phyloP scores from a whole-genome alignment of 1,140 invertebrate genomes.

The Planococcus citri region DNA sequence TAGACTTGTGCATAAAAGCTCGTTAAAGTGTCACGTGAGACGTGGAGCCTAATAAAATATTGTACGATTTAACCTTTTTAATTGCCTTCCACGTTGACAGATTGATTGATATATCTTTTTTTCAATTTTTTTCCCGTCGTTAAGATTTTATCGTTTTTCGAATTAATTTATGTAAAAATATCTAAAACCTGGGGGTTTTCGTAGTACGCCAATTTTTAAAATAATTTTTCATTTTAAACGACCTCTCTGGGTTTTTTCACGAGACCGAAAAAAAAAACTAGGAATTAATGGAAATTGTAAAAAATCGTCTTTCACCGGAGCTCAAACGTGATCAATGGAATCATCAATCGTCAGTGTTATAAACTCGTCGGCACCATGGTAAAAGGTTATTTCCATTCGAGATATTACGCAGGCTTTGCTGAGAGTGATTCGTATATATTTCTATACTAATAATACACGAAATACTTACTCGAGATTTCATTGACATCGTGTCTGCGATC shows the following conservation, averaged over 20 bases:
- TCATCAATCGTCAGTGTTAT: too few relatives aligned
- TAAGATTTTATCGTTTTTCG: constrained; percentile 2
- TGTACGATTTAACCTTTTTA: constrained; percentile 15
- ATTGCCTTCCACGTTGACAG: constrained; percentile 16
- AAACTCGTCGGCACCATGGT: too few relatives aligned
- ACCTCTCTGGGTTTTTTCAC: not conserved
- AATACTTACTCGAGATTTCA: too few relatives aligned
- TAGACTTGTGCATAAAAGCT: constrained; percentile 16
- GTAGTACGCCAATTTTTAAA: not conserved
- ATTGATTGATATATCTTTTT: constrained; percentile 17
- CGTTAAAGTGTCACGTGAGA: constrained; percentile 16
- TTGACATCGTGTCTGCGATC: too few relatives aligned
- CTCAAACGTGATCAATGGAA: too few relatives aligned
- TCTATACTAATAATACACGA: too few relatives aligned
- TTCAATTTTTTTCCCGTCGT: constrained; percentile 31
- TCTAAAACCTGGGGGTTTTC: not conserved
- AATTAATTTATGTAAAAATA: not conserved
- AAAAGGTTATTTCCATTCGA: too few relatives aligned
- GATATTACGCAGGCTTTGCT: too few relatives aligned
- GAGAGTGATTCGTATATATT: too few relatives aligned
- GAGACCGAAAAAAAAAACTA: too few relatives aligned
- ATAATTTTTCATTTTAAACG: not conserved
- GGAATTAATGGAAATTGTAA: too few relatives aligned
- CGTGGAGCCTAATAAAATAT: constrained; percentile 9
- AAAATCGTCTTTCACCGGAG: too few relatives aligned